Evolutionary conservation across 2,888 invertebrate genomes (phyloP).

Genomic region (Eristalis intricaria): DNA sequence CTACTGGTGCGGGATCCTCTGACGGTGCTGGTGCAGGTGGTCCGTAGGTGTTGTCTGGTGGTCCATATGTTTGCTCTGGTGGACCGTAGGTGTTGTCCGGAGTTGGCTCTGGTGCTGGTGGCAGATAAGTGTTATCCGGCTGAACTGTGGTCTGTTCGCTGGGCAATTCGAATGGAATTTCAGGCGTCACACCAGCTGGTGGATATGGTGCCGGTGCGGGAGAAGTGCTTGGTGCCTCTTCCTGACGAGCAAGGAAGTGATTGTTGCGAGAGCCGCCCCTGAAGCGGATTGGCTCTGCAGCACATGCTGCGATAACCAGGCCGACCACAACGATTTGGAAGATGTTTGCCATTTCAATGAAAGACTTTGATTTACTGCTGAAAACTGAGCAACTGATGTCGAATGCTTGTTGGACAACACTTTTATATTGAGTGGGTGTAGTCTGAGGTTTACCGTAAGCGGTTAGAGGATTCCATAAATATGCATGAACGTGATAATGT

Average conservation of each 20-base stretch:
- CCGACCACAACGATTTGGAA: slow-evolving; percentile 30
- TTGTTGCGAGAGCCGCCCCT: background rate
- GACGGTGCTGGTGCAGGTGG: slow-evolving; percentile 51
- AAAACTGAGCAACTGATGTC: slow-evolving; percentile 48
- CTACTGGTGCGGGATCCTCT: background rate
- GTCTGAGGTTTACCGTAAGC: slow-evolving; percentile 41
- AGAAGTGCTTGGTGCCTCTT: slow-evolving; percentile 45
- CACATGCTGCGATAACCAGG: slow-evolving; percentile 2
- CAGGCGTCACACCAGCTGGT: slow-evolving; percentile 56
- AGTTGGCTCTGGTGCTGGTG: slow-evolving; percentile 50
- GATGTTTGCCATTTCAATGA: slow-evolving; percentile 48
- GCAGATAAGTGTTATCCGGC: slow-evolving; percentile 59
- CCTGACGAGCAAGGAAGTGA: slow-evolving; percentile 55
- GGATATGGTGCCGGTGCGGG: slow-evolving; percentile 50
- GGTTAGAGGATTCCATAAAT: slow-evolving; percentile 44
- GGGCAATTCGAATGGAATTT: slow-evolving; percentile 52
- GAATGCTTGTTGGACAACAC: slow-evolving; percentile 44
- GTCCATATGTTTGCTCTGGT: slow-evolving; percentile 42
- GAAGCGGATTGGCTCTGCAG: slow-evolving; percentile 46
- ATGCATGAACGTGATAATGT: slow-evolving; percentile 43
- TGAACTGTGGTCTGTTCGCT: slow-evolving; percentile 43
- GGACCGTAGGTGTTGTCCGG: slow-evolving; percentile 56
- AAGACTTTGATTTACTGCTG: slow-evolving; percentile 21
- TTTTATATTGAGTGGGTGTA: slow-evolving; percentile 46
- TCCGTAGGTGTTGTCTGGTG: slow-evolving; percentile 54